phyloP scores from a whole-genome alignment of 1,140 invertebrate genomes.

The Theocolax elegans region DNA sequence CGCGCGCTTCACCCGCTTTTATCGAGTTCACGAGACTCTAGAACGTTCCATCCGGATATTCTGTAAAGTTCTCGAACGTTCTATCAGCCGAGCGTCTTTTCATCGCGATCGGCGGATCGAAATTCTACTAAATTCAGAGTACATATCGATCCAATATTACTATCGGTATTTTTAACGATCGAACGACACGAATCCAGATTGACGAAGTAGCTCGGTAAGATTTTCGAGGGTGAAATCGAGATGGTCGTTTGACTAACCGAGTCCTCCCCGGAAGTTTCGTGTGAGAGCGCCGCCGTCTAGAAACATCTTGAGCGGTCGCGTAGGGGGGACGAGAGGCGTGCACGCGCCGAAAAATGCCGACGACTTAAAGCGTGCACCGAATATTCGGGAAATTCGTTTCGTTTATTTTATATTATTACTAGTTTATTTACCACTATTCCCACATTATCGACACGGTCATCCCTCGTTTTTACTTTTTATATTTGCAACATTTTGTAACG shows the following conservation, averaged over 20 bases:
- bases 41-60: constrained; percentile 50
- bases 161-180: no score
- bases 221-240: no score
- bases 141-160: no score
- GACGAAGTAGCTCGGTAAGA: no score
- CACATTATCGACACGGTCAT: no score
- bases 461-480: no score
- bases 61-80: constrained; percentile 50
- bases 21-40: constrained; percentile 52
- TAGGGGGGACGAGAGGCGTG: neutral
- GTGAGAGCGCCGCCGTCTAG: constrained; percentile 41
- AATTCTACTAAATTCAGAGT: no score
- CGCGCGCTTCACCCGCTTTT: constrained; percentile 48
- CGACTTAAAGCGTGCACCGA: neutral
- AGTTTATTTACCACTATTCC: no score
- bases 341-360: neutral
- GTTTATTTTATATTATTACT: neutral
- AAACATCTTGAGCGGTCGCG: constrained; percentile 45
- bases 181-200: no score
- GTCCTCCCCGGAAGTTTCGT: constrained; percentile 38
- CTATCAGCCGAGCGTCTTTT: constrained; percentile 37
- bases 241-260: constrained; percentile 12
- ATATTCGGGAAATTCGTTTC: neutral
- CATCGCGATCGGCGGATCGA: no score
- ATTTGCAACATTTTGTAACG: no score